These are phyloP conservation scores for Eclectus roratus DNA, from an alignment of 2,113 vertebrate genomes.

Conservation along the genomic window DNA sequence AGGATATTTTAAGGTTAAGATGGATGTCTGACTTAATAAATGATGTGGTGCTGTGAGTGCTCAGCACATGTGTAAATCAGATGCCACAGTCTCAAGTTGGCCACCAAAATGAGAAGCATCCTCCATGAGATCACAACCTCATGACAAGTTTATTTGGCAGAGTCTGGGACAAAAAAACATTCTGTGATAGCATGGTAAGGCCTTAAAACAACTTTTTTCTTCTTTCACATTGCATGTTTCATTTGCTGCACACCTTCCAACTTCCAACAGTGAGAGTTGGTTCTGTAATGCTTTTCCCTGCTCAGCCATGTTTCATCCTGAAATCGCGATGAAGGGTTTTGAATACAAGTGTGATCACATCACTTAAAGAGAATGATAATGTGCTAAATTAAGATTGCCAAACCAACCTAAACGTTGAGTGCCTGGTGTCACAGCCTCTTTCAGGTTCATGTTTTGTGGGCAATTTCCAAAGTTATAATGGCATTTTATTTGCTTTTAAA, in stretches of 20 bases:
- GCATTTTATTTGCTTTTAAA: neutral
- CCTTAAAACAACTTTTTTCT: neutral
- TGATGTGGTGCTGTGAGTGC: neutral
- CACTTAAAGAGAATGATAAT: neutral
- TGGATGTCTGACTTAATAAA: neutral
- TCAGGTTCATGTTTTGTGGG: neutral
- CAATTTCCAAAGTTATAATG: neutral
- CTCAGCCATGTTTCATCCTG: neutral
- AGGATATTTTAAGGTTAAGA: neutral
- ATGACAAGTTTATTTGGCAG: neutral
- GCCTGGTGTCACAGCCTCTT: neutral
- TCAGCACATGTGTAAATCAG: neutral
- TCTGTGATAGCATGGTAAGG: neutral
- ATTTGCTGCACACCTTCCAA: neutral
- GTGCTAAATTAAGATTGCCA: neutral
- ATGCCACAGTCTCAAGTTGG: neutral
- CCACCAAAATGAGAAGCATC: neutral
- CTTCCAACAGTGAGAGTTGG: neutral
- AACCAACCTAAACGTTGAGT: neutral
- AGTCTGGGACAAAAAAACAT: neutral
- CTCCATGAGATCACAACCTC: neutral
- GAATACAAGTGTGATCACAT: neutral
- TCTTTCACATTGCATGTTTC: neutral
- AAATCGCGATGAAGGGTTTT: neutral
- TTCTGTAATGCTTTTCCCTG: neutral